Conservation (phyloP, 2,113 vertebrate genomes). For the Plecotus auritus region DNA sequence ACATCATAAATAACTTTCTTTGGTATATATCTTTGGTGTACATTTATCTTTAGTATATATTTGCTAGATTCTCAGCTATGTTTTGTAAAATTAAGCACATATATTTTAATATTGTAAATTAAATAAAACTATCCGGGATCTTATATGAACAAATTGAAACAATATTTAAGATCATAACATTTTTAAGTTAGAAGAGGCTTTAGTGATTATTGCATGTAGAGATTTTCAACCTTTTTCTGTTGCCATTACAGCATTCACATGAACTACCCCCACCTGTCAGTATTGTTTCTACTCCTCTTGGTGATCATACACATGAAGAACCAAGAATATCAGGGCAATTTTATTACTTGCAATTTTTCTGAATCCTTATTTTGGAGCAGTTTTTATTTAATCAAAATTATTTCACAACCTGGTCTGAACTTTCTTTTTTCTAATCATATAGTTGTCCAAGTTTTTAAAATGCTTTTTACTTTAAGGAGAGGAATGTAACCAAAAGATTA, state of each 20-base stretch:
- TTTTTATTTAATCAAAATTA: constrained; percentile 25
- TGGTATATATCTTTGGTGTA: background rate
- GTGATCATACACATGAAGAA: background rate
- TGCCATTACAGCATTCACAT: background rate
- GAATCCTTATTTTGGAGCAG: background rate
- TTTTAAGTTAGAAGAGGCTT: background rate
- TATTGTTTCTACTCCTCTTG: background rate
- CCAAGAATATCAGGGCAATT: background rate
- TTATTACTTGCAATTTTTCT: background rate
- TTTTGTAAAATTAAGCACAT: constrained; percentile 35
- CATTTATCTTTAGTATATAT: background rate
- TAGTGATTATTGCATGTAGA: background rate
- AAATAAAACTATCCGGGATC: background rate
- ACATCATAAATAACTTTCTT: constrained; percentile 51
- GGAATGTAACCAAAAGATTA: background rate
- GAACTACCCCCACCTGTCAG: background rate
- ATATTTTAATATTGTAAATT: background rate
- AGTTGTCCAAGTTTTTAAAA: background rate
- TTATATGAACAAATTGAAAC: background rate
- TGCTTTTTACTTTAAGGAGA: background rate
- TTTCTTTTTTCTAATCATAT: background rate
- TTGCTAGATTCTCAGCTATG: background rate
- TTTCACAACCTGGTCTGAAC: background rate
- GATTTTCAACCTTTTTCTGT: background rate
- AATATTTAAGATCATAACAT: background rate